Percentiles rank a stretch among this genome's conserved stretches.
Evolutionary conservation across 2,797 vertebrate species (phyloP).

Genomic region (Strix occidentalis): DNA sequence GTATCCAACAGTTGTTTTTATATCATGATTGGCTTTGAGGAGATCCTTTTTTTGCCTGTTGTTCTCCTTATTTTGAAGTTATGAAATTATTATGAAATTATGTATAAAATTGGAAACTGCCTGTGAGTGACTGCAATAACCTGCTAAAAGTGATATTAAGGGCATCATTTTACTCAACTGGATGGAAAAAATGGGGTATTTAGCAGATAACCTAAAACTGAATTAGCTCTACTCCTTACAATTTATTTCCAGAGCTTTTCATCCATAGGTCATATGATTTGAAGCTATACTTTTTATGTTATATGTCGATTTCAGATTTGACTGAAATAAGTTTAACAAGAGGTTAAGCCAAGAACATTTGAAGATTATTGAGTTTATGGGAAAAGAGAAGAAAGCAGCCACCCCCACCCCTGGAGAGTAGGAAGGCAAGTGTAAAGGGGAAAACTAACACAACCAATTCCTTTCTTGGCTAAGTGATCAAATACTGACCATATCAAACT

Average conservation of each 20-base stretch:
- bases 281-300: neutral
- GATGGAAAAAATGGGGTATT: neutral
- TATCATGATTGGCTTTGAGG: neutral
- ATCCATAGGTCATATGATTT: neutral
- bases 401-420: neutral
- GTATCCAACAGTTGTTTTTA: neutral
- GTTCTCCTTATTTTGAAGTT: neutral
- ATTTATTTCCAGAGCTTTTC: neutral
- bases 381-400: neutral
- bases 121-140: neutral
- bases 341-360: neutral
- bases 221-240: neutral
- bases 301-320: neutral
- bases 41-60: neutral
- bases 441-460: accelerated
- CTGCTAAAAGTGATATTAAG: neutral
- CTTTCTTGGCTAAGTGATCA: neutral
- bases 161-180: neutral
- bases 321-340: neutral
- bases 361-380: neutral
- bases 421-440: neutral
- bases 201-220: neutral
- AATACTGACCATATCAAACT: neutral
- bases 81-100: neutral
- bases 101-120: neutral